Evolutionary conservation across 2,113 vertebrate species (phyloP).

Genomic region (Campylomormyrus tamandua): DNA sequence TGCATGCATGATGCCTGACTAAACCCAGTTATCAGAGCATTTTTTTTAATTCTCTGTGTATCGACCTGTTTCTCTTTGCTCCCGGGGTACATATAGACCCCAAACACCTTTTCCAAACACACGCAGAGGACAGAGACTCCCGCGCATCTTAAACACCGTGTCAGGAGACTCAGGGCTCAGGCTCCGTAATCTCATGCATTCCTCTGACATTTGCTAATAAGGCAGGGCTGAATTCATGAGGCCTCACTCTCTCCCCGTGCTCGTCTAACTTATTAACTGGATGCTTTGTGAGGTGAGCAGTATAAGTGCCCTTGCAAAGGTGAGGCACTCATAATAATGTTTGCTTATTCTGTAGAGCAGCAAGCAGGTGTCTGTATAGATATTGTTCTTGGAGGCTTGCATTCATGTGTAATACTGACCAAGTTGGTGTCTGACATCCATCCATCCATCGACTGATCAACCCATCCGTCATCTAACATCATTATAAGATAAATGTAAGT

Average conservation of each 20-base stretch:
- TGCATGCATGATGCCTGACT: not conserved
- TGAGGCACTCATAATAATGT: not conserved
- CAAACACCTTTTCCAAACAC: constrained; percentile 13
- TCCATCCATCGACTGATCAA: not conserved
- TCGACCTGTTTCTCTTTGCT: not conserved
- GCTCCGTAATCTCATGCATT: not conserved
- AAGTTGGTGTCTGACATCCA: not conserved
- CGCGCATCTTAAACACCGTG: not conserved
- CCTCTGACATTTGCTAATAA: constrained; percentile 9
- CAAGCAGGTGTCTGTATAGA: not conserved
- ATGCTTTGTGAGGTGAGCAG: not conserved
- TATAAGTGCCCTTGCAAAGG: not conserved
- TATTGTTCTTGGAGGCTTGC: not conserved
- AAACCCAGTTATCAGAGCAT: not conserved
- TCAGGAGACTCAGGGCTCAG: not conserved
- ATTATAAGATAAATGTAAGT: not conserved
- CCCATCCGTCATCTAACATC: not conserved
- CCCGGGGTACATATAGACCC: not conserved
- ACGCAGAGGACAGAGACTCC: not conserved
- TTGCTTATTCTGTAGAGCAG: not conserved
- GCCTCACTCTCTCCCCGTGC: not conserved
- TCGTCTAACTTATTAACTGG: not conserved
- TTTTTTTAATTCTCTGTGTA: not conserved
- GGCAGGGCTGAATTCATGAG: not conserved
- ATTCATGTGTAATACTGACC: not conserved